Percentiles rank a stretch among this genome's conserved stretches.
Evolutionary conservation across 2,888 invertebrate genomes (phyloP).

Genomic region (Drosophila tripunctata): DNA sequence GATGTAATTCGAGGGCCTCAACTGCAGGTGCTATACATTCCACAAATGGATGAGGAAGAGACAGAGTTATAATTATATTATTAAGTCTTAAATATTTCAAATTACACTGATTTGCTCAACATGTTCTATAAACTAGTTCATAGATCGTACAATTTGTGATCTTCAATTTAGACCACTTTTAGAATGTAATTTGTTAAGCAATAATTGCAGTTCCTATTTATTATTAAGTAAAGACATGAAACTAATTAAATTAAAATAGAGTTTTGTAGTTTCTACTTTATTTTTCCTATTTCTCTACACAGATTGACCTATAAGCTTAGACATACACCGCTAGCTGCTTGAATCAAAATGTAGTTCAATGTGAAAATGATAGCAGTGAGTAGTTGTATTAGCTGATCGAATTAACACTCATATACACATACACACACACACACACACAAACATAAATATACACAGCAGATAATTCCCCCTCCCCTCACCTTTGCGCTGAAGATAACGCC

Average conservation of each 20-base stretch:
- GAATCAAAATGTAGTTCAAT: background rate
- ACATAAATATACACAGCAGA: background rate
- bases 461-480: constrained; percentile 50
- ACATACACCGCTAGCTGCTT: constrained; percentile 52
- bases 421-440: constrained; percentile 2
- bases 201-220: too few species aligned
- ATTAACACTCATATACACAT: background rate
- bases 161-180: too few species aligned
- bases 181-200: too few species aligned
- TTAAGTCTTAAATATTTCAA: too few species aligned
- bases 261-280: too few species aligned
- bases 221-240: too few species aligned
- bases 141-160: too few species aligned
- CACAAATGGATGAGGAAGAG: background rate
- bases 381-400: background rate
- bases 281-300: too few species aligned
- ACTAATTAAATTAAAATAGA: too few species aligned
- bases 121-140: too few species aligned
- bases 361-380: background rate
- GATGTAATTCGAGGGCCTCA: constrained; percentile 84
- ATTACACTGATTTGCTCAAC: too few species aligned
- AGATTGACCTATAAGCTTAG: constrained; percentile 31
- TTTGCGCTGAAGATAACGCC: constrained; percentile 80
- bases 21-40: constrained; percentile 71
- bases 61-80: background rate